Evolutionary conservation across 2,888 invertebrate genomes (phyloP).

Genomic region (Deroplatys truncata): DNA sequence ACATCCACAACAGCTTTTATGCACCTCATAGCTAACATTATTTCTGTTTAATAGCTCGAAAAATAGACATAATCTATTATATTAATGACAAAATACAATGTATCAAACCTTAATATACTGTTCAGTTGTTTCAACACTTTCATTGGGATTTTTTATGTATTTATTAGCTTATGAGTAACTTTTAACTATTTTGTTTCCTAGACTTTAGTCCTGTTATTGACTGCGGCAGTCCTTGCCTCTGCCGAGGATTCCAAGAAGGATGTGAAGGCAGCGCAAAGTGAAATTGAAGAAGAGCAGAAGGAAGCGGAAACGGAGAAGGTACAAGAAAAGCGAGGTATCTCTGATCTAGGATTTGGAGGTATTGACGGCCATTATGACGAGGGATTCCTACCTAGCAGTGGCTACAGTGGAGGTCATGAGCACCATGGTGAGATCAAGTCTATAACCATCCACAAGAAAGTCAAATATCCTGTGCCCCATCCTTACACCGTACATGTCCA

Average conservation of each 20-base stretch:
- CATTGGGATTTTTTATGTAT: not conserved
- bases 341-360: conserved; percentile 21
- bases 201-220: not conserved
- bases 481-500: conserved; percentile 56
- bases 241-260: not conserved
- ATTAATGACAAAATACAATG: no score
- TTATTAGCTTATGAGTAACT: not conserved
- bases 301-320: conserved; percentile 6
- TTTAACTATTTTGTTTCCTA: not conserved
- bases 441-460: conserved; percentile 58
- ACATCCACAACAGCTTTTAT: no score
- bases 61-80: no score
- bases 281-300: not conserved
- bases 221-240: not conserved
- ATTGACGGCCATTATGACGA: not conserved
- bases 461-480: conserved; percentile 68
- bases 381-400: not conserved
- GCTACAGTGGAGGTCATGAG: not conserved
- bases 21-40: no score
- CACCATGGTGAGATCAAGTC: conserved; percentile 15
- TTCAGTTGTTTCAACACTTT: no score
- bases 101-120: no score
- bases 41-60: no score
- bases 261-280: not conserved
- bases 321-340: conserved; percentile 22